Evolutionary conservation across 2,113 vertebrate genomes (phyloP).

Genomic region (Heterochromis multidens): DNA sequence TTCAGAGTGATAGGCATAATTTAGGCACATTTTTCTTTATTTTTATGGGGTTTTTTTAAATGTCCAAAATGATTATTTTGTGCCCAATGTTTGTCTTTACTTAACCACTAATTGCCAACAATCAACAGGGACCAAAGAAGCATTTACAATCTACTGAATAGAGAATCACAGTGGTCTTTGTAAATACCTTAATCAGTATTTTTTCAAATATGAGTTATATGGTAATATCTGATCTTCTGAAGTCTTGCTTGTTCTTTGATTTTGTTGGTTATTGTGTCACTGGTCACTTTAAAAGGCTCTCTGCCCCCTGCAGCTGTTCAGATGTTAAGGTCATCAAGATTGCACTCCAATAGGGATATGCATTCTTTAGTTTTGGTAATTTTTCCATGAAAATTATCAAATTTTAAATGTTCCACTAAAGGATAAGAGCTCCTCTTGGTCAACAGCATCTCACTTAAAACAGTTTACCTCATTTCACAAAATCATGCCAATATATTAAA

Average conservation of each 20-base stretch:
- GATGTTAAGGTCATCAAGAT: background rate
- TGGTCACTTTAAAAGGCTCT: constrained; percentile 74
- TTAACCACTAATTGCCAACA: constrained; percentile 52
- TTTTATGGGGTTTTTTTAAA: background rate
- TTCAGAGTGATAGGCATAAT: constrained; percentile 53
- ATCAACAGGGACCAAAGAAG: constrained; percentile 70
- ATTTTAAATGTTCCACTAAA: background rate
- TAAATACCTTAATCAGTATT: constrained; percentile 63
- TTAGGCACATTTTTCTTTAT: constrained; percentile 16
- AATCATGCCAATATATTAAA: constrained; percentile 17
- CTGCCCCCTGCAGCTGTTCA: constrained; percentile 15
- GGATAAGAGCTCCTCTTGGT: background rate
- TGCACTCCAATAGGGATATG: background rate
- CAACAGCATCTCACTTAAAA: constrained; percentile 2
- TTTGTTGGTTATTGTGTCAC: constrained; percentile 68
- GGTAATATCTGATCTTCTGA: constrained; percentile 49
- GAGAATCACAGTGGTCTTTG: constrained; percentile 55
- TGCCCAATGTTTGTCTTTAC: constrained; percentile 8
- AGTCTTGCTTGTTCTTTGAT: constrained; percentile 46
- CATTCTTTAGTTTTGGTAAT: background rate
- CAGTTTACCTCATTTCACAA: constrained; percentile 9
- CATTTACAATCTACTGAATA: constrained; percentile 55
- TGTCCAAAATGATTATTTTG: constrained; percentile 10
- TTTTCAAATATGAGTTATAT: constrained; percentile 41
- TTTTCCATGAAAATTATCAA: background rate